Evolutionary conservation across 53 echinoderm and acorn worm genomes (phyloP), one percentile per base, ranked within the genome.

Genomic region (Echinometra lucunter): DNA sequence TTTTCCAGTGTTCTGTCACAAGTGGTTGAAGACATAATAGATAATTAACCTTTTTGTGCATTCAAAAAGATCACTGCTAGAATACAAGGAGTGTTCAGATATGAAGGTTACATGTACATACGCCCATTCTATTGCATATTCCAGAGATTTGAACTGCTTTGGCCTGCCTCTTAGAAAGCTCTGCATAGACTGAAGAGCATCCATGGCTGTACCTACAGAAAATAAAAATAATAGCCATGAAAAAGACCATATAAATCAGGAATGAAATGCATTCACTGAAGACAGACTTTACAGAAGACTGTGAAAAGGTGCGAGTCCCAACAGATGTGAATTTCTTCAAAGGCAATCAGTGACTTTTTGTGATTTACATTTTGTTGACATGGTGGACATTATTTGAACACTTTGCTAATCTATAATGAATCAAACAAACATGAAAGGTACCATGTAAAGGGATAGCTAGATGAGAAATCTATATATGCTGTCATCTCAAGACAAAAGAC

Each of bases 61-160:
- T 28, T 67, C 60, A 60, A 60, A 60, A 21, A 19, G 2, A 21
- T 60, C 2, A 60, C 17, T 60, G 60, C 5, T 16, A 28, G 32
- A 28, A 67, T 32, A 67, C 30, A 67, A 67, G 32, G 9, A 67
- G 67, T 67, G 19, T 60, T 67, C 8, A 30, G 32, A 6, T 81
- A 75, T 17, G 37, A 75, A 37, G 37, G 19, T 2, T 34, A 40
- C 38, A n/a, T 25, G 25, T 83, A 96, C 98, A 94, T 92, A 98
- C 97, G 96, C 97, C 97, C 97, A 98, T 82, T 98, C 98, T 56
- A 98, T 97, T 57, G 99, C 99, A 94, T 98, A 96, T 90, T 98
- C 97, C 93, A 98, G 88, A 19, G 97, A 97, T 72, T 96, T 98
- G 94, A 98, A 98, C 90, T 95, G 96, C 45, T 96, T 96, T 37